Conservation (phyloP, 2,113 vertebrate species). For the Phoxinus phoxinus region DNA sequence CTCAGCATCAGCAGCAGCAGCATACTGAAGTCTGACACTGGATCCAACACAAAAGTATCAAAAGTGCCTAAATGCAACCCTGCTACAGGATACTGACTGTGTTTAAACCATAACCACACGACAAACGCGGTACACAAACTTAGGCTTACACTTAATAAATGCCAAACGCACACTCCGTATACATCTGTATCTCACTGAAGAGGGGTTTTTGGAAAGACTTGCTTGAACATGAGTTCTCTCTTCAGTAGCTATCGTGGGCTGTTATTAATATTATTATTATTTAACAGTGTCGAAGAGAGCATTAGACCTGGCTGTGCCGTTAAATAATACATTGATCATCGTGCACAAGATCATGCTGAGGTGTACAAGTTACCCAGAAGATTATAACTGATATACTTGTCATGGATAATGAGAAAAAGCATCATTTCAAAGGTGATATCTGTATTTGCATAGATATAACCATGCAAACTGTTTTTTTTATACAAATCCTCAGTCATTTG, state of each 20-base stretch:
- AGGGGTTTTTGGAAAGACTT: conserved; percentile 59
- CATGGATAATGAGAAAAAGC: conserved; percentile 54
- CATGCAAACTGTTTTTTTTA: conserved; percentile 77
- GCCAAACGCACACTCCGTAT: conserved; percentile 35
- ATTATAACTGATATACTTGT: conserved; percentile 20
- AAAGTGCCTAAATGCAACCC: conserved; percentile 91
- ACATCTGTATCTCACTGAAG: conserved; percentile 61
- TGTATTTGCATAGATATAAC: conserved; percentile 89
- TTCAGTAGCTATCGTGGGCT: neutral
- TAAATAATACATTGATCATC: conserved; percentile 33
- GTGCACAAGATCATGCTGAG: conserved; percentile 60
- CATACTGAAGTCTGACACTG: conserved; percentile 97
- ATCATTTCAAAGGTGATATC: conserved; percentile 76
- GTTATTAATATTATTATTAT: conserved; percentile 61
- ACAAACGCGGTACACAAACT: conserved; percentile 29
- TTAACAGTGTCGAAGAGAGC: conserved; percentile 62
- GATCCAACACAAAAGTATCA: conserved; percentile 72
- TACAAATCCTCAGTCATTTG: conserved; percentile 75
- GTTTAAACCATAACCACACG: conserved; percentile 16
- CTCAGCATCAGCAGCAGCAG: conserved; percentile 77
- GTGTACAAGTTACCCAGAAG: conserved; percentile 51
- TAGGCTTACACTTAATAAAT: conserved; percentile 33
- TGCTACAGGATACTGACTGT: conserved; percentile 57
- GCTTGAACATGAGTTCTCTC: conserved; percentile 28
- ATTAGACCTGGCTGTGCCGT: conserved; percentile 69